These are phyloP conservation scores for Gila orcuttii DNA, from an alignment of 2,113 vertebrate genomes.

Conservation along the genomic window DNA sequence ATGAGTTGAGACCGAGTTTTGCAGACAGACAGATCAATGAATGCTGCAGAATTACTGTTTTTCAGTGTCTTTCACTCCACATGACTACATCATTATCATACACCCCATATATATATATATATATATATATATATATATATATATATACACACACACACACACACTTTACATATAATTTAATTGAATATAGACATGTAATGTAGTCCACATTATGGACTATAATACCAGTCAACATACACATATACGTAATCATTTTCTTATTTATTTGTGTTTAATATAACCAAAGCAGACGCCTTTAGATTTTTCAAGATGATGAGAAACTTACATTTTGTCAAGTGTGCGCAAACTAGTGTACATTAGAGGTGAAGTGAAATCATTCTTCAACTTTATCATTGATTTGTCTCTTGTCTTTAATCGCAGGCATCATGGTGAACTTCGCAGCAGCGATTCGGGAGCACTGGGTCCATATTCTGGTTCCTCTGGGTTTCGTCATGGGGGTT, in stretches of 20 bases:
- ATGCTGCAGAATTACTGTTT: neutral
- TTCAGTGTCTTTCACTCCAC: neutral
- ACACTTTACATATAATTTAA: too few species aligned
- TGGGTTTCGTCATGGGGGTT: conserved; percentile 85
- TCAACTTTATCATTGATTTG: neutral
- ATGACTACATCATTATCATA: neutral
- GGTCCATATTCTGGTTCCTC: conserved; percentile 83
- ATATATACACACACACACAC: fast-evolving
- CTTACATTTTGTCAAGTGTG: neutral
- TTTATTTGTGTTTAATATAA: neutral
- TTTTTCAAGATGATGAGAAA: neutral
- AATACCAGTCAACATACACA: neutral
- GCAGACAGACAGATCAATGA: neutral
- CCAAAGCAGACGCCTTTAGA: neutral
- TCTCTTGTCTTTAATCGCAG: conserved; percentile 44
- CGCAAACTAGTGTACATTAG: neutral
- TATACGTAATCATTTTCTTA: neutral
- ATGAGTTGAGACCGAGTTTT: neutral
- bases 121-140: too few species aligned
- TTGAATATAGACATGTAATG: neutral
- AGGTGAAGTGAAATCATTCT: neutral
- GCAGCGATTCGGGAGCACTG: conserved; percentile 80
- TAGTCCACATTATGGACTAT: neutral
- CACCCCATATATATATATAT: neutral
- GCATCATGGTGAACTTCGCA: conserved; percentile 81